Conservation (phyloP, 2,888 invertebrate species). For the Tinea trinotella region DNA sequence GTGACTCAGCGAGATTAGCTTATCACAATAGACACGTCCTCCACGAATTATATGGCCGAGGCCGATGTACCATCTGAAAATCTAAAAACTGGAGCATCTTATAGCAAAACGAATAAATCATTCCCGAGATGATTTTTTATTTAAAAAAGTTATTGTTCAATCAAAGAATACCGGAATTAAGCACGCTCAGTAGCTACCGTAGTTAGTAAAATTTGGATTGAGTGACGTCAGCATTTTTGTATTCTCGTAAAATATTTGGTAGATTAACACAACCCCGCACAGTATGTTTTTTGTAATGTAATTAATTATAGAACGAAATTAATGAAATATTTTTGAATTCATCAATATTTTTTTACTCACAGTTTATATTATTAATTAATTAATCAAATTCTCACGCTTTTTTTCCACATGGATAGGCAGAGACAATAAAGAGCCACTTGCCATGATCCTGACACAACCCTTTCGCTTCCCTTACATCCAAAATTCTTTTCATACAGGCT, state of each 20-base stretch:
- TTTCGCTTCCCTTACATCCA: no score
- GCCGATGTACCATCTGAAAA: slow-evolving; percentile 36
- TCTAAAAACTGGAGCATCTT: slow-evolving; percentile 44
- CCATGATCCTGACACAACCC: no score
- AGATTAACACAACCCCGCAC: not conserved
- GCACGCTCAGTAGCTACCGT: slow-evolving; percentile 37
- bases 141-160: slow-evolving; percentile 45
- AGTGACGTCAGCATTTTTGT: slow-evolving; percentile 31
- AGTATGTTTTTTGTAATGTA: not conserved
- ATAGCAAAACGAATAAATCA: slow-evolving; percentile 41
- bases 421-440: no score
- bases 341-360: no score
- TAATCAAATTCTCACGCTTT: no score
- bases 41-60: slow-evolving; percentile 59
- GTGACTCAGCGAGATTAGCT: slow-evolving; percentile 34
- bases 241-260: slow-evolving; percentile 3
- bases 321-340: not conserved
- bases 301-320: not conserved
- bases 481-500: no score
- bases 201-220: slow-evolving; percentile 36
- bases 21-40: slow-evolving; percentile 54
- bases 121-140: slow-evolving; percentile 40
- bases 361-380: no score
- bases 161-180: slow-evolving; percentile 49
- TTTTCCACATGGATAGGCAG: no score